A percentile compares a stretch with the other conserved stretches of the same genome.
These are phyloP conservation scores for Pinna nobilis DNA, from an alignment of 1,140 invertebrate species.

Conservation along the genomic window DNA sequence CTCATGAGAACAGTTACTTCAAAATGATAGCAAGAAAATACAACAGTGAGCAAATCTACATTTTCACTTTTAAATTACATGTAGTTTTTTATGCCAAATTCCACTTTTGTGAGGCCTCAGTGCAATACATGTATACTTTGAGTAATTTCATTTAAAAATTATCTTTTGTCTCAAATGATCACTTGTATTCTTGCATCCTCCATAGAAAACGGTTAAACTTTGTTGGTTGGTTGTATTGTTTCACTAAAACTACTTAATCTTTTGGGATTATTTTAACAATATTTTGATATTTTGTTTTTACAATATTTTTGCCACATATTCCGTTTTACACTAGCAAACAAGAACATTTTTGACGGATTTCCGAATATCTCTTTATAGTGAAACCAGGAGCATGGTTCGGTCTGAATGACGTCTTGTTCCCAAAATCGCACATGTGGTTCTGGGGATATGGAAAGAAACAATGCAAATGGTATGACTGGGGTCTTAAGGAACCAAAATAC, in stretches of 20 bases:
- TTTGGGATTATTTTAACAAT: neutral
- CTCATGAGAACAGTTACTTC: constrained; percentile 14
- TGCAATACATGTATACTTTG: no score
- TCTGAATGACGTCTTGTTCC: constrained; percentile 8
- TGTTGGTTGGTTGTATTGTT: neutral
- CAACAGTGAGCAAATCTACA: neutral
- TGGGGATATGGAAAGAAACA: constrained; percentile 11
- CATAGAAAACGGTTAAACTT: neutral
- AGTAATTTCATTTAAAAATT: neutral
- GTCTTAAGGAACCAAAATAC: constrained; percentile 1
- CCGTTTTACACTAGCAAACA: neutral
- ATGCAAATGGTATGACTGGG: constrained; percentile 18
- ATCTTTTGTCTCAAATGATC: neutral
- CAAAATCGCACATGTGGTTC: constrained; percentile 13
- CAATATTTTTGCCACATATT: neutral
- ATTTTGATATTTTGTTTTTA: neutral
- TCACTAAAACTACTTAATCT: neutral
- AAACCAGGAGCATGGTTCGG: constrained; percentile 13
- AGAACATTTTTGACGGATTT: no score
- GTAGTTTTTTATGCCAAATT: no score
- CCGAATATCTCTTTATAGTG: neutral
- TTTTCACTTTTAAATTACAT: no score
- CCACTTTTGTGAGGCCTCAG: no score
- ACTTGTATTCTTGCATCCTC: neutral
- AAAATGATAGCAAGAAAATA: neutral